These are phyloP conservation scores for Heterotis niloticus DNA, from an alignment of 2,113 vertebrate species.

Conservation along the genomic window DNA sequence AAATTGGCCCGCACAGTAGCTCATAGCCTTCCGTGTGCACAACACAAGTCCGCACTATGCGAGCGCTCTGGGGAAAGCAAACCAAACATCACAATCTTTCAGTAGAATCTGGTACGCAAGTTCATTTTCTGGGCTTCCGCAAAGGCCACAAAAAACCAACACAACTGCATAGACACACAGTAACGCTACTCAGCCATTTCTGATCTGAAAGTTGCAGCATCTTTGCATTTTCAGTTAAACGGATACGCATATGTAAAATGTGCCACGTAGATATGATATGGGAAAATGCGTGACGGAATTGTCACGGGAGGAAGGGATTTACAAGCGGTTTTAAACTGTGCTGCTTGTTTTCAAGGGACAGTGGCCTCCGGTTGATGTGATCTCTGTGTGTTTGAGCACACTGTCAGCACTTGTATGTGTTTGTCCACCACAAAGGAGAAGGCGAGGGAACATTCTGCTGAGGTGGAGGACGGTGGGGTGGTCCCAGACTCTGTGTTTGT, in stretches of 20 bases:
- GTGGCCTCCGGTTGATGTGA: neutral
- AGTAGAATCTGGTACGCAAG: neutral
- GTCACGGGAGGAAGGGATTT: no score
- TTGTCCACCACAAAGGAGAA: neutral
- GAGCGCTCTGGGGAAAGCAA: neutral
- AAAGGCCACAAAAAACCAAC: neutral
- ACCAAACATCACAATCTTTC: neutral
- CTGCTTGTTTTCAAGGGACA: no score
- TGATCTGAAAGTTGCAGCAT: neutral
- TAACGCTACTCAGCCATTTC: neutral
- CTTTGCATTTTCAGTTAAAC: neutral
- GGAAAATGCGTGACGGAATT: no score
- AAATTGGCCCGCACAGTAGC: constrained; percentile 8
- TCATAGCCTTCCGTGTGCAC: neutral
- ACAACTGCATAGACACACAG: neutral
- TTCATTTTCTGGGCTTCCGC: neutral
- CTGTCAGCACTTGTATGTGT: neutral
- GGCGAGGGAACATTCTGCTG: neutral
- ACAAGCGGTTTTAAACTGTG: no score
- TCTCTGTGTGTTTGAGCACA: neutral
- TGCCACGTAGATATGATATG: no score
- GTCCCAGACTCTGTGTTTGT: no score
- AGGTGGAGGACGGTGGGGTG: no score
- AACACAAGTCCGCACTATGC: neutral
- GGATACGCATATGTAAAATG: neutral